Base-by-base conservation (phyloP, 2,797 vertebrate genomes). In the Meriones psammophilus region DNA sequence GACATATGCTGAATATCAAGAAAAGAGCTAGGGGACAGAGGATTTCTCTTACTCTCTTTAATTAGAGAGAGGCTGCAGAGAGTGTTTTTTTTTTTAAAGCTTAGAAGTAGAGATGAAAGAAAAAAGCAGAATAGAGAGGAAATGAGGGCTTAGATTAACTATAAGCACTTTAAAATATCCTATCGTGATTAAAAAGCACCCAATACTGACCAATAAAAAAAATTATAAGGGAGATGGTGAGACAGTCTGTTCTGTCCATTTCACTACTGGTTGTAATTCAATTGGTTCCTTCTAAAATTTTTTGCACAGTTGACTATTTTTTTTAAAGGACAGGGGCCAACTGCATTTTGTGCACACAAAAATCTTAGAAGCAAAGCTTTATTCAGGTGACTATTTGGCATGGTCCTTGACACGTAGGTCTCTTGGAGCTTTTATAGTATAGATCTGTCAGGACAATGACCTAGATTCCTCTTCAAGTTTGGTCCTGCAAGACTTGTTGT, bases 401-500 rank as follows among this genome's bases (percentile, higher is more conserved):
- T 64, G 39, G 89, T 66, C 94, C 66, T 94, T 94, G 64, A 84
- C 71, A 69, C 33, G 68, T 58, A 89, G 69, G 62, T 33, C 46
- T 97, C 62, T 93, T 86, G 39, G 89, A 33, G 89, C 85, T 73
- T 86, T 77, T 91, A 94, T 85, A 80, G 92, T 86, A 95, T 30
- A 60, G 69, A 89, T 92, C 94, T 96, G 92, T 97, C 92, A 74
- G 84, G 92, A 97, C 92, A 93, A 58, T 94, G 94, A 93, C 94
- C 96, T 89, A 46, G 80, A 96, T 97, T 97, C 91, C 62, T 83
- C 30, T 95, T 97, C 97, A 97, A 86, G 95, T 95, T 95, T 78
- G 42, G 50, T 97, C 97, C 89, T 97, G 96, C 39, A 69, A 6
- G 83, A 33, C 84, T 79, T 18, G 0, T 46, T 93, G 94, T 88